Conservation (phyloP, 2,113 vertebrate species). For the Oreocharis arfaki region DNA sequence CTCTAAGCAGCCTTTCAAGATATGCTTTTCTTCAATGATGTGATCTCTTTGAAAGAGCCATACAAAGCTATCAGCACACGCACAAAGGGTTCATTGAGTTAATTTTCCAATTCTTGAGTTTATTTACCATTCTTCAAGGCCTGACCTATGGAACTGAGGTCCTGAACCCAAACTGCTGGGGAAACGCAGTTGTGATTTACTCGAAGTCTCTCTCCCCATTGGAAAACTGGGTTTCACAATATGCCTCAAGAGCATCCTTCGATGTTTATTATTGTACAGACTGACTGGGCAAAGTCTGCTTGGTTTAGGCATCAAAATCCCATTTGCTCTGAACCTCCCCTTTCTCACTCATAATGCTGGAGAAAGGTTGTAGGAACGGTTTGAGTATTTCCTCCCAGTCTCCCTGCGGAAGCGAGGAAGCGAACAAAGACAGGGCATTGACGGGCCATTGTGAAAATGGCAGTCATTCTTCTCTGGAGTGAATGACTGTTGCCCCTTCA, state of each 20-base stretch:
- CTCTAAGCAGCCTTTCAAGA: not conserved
- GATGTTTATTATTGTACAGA: not conserved
- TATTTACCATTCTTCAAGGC: not conserved
- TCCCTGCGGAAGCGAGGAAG: not conserved
- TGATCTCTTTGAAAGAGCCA: fast-evolving
- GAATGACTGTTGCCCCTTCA: not conserved
- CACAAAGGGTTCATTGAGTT: not conserved
- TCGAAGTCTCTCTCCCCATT: not conserved
- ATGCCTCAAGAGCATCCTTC: not conserved
- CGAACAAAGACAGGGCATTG: not conserved
- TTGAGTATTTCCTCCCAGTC: not conserved
- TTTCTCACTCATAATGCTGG: not conserved
- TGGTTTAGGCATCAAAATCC: not conserved
- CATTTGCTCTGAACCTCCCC: not conserved
- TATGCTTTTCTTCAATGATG: not conserved
- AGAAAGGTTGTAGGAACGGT: not conserved
- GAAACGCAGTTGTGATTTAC: not conserved
- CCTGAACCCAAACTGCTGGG: not conserved
- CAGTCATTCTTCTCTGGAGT: not conserved
- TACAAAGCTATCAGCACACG: not conserved
- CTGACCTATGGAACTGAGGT: not conserved
- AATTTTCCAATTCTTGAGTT: not conserved
- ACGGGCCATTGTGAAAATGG: fast-evolving
- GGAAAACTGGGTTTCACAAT: not conserved
- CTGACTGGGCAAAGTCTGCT: not conserved